Evolutionary conservation across 2,888 invertebrate species (phyloP).

Genomic region (Onchidella celtica): DNA sequence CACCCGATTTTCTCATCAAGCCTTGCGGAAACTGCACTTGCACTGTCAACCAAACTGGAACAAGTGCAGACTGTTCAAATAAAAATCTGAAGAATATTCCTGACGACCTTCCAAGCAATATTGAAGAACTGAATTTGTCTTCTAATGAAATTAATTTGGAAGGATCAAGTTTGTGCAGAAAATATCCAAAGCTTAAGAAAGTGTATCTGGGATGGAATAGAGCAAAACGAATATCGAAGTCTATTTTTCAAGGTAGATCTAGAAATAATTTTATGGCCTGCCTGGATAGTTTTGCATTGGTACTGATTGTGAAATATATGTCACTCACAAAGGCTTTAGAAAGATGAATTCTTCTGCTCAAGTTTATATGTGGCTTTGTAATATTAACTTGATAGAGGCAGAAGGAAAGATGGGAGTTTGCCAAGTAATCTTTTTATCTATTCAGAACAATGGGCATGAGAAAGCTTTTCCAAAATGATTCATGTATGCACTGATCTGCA

Average conservation of each 20-base stretch:
- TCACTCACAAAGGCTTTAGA: too few relatives aligned
- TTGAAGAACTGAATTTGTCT: slow-evolving; percentile 23
- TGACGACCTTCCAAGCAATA: slow-evolving; percentile 7
- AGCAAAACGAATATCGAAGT: background rate
- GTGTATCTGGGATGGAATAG: slow-evolving; percentile 19
- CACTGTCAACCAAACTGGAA: background rate
- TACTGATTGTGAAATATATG: too few relatives aligned
- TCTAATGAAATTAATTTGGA: background rate
- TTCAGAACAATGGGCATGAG: too few relatives aligned
- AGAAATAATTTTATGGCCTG: background rate
- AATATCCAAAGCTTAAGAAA: slow-evolving; percentile 1
- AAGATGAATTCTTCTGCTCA: too few relatives aligned
- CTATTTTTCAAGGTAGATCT: slow-evolving; percentile 24
- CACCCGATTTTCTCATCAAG: too few relatives aligned
- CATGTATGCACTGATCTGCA: too few relatives aligned
- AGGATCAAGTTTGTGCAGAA: background rate
- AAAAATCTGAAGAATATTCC: slow-evolving; percentile 10
- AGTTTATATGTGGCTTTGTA: too few relatives aligned
- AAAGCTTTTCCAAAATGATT: too few relatives aligned
- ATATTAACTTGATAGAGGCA: too few relatives aligned
- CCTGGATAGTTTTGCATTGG: too few relatives aligned
- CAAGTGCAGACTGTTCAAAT: slow-evolving; percentile 33
- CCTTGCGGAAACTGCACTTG: slow-evolving; percentile 27
- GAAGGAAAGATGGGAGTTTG: too few relatives aligned
- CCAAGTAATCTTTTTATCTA: too few relatives aligned